Evolutionary conservation across 2,888 invertebrate species (phyloP).

Genomic region (Apamea crenata): DNA sequence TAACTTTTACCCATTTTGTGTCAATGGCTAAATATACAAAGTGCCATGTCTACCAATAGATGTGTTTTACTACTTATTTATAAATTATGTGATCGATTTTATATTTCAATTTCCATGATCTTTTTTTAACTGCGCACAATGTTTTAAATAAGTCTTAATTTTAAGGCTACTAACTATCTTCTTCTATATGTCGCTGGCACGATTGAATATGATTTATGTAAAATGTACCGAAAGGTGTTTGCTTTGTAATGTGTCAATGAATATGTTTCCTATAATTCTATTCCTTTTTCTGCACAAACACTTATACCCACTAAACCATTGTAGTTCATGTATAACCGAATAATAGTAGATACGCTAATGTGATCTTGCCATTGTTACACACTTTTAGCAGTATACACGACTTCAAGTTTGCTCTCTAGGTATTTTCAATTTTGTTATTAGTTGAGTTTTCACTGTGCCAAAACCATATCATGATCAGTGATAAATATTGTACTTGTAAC

Average conservation of each 20-base stretch:
- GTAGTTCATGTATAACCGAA: constrained; percentile 42
- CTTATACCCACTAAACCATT: constrained; percentile 46
- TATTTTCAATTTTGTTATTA: constrained; percentile 69
- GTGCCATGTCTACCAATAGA: constrained; percentile 68
- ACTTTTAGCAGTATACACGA: constrained; percentile 61
- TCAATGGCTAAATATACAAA: constrained; percentile 65
- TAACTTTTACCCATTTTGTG: constrained; percentile 43
- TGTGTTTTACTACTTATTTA: constrained; percentile 52
- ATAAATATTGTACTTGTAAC: constrained; percentile 76
- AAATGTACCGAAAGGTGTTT: constrained; percentile 37
- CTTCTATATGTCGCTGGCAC: too few species aligned
- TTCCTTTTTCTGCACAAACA: constrained; percentile 65
- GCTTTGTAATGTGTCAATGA: constrained; percentile 43
- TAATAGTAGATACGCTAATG: constrained; percentile 65
- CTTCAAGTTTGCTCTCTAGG: constrained; percentile 75
- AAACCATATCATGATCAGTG: constrained; percentile 88
- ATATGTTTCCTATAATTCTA: constrained; percentile 31
- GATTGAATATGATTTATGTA: constrained; percentile 37
- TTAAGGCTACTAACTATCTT: constrained; percentile 35
- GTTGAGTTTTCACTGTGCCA: constrained; percentile 81
- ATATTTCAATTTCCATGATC: constrained; percentile 51
- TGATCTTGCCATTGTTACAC: constrained; percentile 78
- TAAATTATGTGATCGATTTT: constrained; percentile 51
- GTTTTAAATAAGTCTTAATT: constrained; percentile 58
- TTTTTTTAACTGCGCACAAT: constrained; percentile 66